Conservation (phyloP, 1,140 invertebrate species). For the Paracyclopina nana region DNA sequence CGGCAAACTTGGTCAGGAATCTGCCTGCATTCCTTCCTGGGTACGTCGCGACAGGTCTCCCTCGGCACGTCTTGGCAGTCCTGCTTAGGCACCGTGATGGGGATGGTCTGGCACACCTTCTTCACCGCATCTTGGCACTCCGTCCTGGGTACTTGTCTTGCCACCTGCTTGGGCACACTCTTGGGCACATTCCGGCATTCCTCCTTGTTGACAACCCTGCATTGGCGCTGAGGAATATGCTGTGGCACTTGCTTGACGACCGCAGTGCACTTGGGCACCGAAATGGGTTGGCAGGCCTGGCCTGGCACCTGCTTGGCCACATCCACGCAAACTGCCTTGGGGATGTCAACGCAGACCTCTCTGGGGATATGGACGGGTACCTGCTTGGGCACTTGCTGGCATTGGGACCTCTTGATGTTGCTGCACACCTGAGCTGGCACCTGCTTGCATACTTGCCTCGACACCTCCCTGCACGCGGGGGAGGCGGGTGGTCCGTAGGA, state of each 20-base stretch:
- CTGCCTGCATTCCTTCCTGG: constrained; percentile 11
- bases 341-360: neutral
- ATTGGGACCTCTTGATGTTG: constrained; percentile 1
- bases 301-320: constrained; percentile 5
- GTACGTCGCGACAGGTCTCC: constrained; percentile 9
- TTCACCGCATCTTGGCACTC: constrained; percentile 8
- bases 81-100: constrained; percentile 7
- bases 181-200: constrained; percentile 10
- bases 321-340: constrained; percentile 4
- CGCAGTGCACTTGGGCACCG: constrained; percentile 2
- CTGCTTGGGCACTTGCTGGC: neutral
- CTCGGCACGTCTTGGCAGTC: constrained; percentile 5
- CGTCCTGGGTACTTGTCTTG: constrained; percentile 1
- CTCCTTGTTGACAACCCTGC: constrained; percentile 1
- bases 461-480: constrained; percentile 1
- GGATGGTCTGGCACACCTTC: constrained; percentile 2
- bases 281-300: neutral
- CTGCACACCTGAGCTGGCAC: neutral
- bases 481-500: neutral
- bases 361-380: constrained; percentile 4
- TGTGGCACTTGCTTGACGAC: neutral
- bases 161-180: constrained; percentile 6
- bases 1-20: neutral
- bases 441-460: neutral
- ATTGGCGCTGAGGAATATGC: constrained; percentile 6